phyloP scores from a whole-genome alignment of 2,113 vertebrate genomes.

The Eonycteris spelaea region DNA sequence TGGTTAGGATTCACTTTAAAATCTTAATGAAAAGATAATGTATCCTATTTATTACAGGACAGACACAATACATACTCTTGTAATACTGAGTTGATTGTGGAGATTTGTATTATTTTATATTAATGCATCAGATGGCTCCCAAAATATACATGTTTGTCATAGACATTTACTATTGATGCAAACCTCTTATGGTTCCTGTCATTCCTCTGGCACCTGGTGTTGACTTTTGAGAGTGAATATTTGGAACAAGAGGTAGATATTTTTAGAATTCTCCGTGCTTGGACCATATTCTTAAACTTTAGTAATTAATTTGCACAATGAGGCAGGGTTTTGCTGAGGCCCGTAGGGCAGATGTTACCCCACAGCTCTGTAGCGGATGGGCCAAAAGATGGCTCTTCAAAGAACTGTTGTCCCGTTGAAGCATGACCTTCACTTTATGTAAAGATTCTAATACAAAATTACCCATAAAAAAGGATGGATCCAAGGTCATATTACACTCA shows the following conservation, averaged over 20 bases:
- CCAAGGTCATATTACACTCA: no score
- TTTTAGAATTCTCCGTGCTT: background rate
- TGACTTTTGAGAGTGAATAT: background rate
- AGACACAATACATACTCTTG: background rate
- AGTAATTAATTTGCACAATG: background rate
- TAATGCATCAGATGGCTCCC: background rate
- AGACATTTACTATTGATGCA: background rate
- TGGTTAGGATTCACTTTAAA: background rate
- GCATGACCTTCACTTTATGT: no score
- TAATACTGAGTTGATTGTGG: slow-evolving; percentile 5
- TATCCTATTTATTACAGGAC: background rate
- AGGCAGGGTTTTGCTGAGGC: no score
- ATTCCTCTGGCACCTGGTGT: background rate
- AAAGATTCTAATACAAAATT: no score
- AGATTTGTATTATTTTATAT: background rate
- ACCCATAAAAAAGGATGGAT: no score
- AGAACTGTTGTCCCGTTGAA: no score
- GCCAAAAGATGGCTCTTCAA: no score
- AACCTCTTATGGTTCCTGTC: background rate
- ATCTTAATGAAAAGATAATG: background rate
- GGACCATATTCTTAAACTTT: background rate
- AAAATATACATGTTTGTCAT: background rate
- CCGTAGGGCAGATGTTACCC: no score
- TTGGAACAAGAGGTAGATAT: background rate
- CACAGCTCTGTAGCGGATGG: no score